Evolutionary conservation across 2,797 vertebrate genomes (phyloP), one percentile per base, ranked within the genome.

Genomic region (Bradypus variegatus): DNA sequence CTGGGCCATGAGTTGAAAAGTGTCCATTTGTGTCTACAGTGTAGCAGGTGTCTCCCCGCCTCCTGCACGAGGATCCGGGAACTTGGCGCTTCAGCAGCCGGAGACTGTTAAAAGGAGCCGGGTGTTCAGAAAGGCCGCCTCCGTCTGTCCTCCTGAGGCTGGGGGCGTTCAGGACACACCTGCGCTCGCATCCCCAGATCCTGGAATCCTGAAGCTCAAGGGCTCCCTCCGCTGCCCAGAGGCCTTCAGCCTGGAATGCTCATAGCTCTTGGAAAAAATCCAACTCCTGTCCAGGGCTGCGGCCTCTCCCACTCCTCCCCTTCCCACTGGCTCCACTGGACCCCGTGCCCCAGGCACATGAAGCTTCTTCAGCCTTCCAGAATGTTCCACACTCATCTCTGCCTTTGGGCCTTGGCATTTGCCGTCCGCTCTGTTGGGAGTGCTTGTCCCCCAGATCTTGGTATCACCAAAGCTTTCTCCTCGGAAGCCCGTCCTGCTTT

Each of bases 1-100:
- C 96, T 96, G 86, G 85, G 94, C 93, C 91, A 58, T 64, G 80
- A 92, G 96, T 97, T 96, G 96, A 97, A 96, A 97, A 95, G 93
- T 95, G 95, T 96, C 94, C 96, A 95, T 67, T 91, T 93, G 94
- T 92, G 93, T 92, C 93, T 93, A 92, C 89, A 89, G 64, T 84
- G 81, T 58, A 86, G 79, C 92, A 90, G 89, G 78, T 79, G 89
- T 95, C 95, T 81, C 50, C 69, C 0, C 1, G 72, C 91, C 92
- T 92, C 31, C 36, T 86, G 60, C 72, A 90, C 93, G 91, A 91
- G 85, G 65, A 73, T 62, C 69, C 87, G 90, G 95, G 91, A 94
- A 94, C 91, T 93, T 91, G 79, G 93, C 83, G 93, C 77, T 86
- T 33, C 83, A 95, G 95, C 94, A 89, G 95, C 94, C 73, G 73